Conservation (phyloP, 1,140 invertebrate species). For the Sinella curviseta region DNA sequence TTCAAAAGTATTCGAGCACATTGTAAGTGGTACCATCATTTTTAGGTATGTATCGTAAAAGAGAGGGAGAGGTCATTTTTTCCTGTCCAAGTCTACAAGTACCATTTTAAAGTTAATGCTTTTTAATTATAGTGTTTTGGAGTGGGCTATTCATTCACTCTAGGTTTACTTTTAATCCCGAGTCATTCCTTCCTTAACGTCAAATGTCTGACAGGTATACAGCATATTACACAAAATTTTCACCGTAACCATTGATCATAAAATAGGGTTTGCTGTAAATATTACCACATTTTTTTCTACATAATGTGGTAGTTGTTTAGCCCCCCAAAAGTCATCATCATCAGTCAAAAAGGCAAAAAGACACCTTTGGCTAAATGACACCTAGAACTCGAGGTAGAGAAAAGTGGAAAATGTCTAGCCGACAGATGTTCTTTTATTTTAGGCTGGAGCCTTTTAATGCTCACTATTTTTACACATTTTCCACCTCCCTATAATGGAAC, state of each 20-base stretch:
- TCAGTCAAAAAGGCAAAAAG: not conserved
- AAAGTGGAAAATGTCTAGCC: not conserved
- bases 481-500: not conserved
- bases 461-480: not conserved
- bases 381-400: not conserved
- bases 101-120: not conserved
- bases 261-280: not conserved
- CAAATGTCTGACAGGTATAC: slow-evolving; percentile 8
- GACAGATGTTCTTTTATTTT: not conserved
- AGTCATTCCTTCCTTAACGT: not conserved
- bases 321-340: slow-evolving; percentile 5
- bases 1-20: too few species aligned
- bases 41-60: too few species aligned
- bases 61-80: too few species aligned
- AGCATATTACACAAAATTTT: not conserved
- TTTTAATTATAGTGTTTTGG: not conserved
- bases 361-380: not conserved
- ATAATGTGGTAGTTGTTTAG: not conserved
- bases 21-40: too few species aligned
- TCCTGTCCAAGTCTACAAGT: too few species aligned
- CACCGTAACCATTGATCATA: not conserved
- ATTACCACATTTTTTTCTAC: not conserved
- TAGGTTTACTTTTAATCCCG: not conserved
- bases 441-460: slow-evolving; percentile 5
- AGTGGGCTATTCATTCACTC: too few species aligned